Base-by-base conservation (phyloP, 1,140 invertebrate species). In the Eurosta solidaginis region DNA sequence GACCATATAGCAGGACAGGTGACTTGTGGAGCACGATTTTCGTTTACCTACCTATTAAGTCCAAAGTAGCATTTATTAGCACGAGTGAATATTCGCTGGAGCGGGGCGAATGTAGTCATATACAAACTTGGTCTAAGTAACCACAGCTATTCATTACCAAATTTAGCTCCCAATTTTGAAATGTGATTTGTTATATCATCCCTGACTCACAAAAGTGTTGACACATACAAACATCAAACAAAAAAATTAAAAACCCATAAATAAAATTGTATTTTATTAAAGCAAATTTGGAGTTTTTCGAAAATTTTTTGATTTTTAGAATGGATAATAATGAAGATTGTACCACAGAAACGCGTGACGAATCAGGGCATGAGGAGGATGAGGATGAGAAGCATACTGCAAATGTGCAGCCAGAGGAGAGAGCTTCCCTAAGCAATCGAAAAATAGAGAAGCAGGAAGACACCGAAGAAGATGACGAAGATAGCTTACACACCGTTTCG, bases 201-300 rank as follows among this genome's bases (percentile, higher is more conserved):
- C n/a, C n/a, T n/a, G n/a, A n/a, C n/a, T n/a, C n/a, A n/a, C n/a
- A n/a, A n/a, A n/a, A n/a, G n/a, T n/a, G n/a, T n/a, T n/a, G n/a
- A n/a, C n/a, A n/a, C n/a, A n/a, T n/a, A n/a, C n/a, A 68, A 68
- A 40, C 59, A 20, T 68, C 59, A 68, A 68, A 47, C 12, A 68
- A 68, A 40, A 40, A 68, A 9, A 68, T 17, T 40, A 20, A 36
- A 68, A 68, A 68, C 33, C 36, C n/a, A 68, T 14, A 59, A 59
- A 36, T 68, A 68, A 22, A 68, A 68, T 68, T 68, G n/a, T 29
- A 40, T 68, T 68, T 3, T 29, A 68, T 22, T 40, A 40, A 40
- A 40, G 59, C 36, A 68, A 68, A 68, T 68, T 68, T 40, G 14
- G 59, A 68, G 59, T 68, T 42, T 40, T 36, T 40, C n/a, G 59